A percentile compares a stretch with the other conserved stretches of the same genome.
phyloP scores from a whole-genome alignment of 1,140 invertebrate genomes.

The Scaptomyza hsui region DNA sequence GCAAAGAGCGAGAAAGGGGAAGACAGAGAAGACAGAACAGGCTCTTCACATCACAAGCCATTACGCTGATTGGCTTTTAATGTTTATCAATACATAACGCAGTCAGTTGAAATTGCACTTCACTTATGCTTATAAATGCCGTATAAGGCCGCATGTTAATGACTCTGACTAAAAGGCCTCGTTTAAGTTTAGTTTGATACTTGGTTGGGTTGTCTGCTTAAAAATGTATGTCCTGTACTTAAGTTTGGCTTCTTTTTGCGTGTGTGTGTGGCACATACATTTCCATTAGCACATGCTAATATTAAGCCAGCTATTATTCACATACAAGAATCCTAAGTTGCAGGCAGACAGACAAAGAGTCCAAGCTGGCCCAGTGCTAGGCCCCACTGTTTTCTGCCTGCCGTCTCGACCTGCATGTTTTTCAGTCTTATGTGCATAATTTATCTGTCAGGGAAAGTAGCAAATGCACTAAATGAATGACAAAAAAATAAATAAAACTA shows the following conservation, averaged over 20 bases:
- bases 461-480: slow-evolving; percentile 25
- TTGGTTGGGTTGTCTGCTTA: slow-evolving; percentile 54
- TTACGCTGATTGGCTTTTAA: slow-evolving; percentile 81
- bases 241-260: slow-evolving; percentile 20
- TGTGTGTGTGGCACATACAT: slow-evolving; percentile 69
- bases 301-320: slow-evolving; percentile 77
- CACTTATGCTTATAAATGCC: no score
- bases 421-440: slow-evolving; percentile 65
- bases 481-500: neutral
- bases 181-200: slow-evolving; percentile 24
- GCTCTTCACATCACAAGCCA: slow-evolving; percentile 70
- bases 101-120: slow-evolving; percentile 39
- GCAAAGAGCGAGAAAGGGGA: neutral
- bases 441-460: slow-evolving; percentile 66
- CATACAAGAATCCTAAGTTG: slow-evolving; percentile 77
- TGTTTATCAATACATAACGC: slow-evolving; percentile 78
- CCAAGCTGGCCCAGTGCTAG: slow-evolving; percentile 3
- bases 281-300: slow-evolving; percentile 77
- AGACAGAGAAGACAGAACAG: slow-evolving; percentile 1
- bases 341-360: slow-evolving; percentile 32
- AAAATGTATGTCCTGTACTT: slow-evolving; percentile 56
- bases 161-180: slow-evolving; percentile 14
- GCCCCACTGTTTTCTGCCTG: neutral
- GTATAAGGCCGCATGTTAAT: slow-evolving; percentile 2
- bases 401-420: slow-evolving; percentile 32